phyloP scores from a whole-genome alignment of 2,113 vertebrate species.

The Stictonetta naevosa region DNA sequence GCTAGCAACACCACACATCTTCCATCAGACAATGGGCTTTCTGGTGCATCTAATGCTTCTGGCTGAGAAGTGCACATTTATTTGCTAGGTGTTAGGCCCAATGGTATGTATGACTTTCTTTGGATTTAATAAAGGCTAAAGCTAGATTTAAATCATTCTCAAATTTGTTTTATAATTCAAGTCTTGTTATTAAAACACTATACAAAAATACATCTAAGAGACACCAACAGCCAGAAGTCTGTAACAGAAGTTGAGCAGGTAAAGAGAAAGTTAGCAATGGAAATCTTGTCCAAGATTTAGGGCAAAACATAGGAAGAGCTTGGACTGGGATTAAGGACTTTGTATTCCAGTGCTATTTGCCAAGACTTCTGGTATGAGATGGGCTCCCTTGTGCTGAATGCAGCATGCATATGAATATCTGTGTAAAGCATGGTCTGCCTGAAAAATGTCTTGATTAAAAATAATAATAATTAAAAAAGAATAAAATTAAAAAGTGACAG shows the following conservation, averaged over 20 bases:
- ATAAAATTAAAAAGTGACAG: too few species aligned
- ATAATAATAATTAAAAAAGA: too few species aligned
- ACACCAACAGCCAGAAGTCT: too few species aligned
- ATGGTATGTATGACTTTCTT: accelerated
- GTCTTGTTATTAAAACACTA: neutral
- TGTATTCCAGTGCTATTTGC: neutral
- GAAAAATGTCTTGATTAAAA: neutral
- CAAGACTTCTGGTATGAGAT: neutral
- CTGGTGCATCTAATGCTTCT: neutral
- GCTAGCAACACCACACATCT: accelerated
- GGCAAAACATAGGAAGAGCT: neutral
- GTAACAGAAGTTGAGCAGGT: neutral
- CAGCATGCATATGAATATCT: neutral
- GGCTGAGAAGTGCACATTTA: neutral
- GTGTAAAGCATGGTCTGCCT: neutral
- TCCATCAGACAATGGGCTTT: too few species aligned
- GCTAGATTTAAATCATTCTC: neutral
- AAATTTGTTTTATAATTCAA: neutral
- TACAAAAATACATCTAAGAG: neutral
- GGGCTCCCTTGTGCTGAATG: neutral
- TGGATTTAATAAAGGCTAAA: neutral
- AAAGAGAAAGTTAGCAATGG: too few species aligned
- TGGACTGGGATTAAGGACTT: neutral
- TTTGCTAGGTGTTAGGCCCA: neutral
- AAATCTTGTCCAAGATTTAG: neutral